Evolutionary conservation across 1,140 invertebrate species (phyloP).

Genomic region (Drosophila melanogaster): DNA sequence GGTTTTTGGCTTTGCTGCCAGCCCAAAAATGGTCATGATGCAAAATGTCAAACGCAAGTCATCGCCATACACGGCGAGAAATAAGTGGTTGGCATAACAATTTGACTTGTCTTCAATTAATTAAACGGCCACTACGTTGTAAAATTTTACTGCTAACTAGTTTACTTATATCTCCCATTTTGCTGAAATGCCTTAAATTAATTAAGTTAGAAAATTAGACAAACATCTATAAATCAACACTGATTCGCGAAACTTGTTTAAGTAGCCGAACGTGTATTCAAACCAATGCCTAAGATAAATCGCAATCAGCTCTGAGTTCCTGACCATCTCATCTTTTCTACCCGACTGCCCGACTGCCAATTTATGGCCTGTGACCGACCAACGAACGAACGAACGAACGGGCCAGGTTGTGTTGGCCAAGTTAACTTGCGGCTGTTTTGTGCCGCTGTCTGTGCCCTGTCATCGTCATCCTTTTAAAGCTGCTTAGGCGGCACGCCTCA

Average conservation of each 20-base stretch:
- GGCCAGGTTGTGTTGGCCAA: conserved; percentile 28
- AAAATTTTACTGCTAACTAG: too few species aligned
- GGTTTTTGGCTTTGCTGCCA: conserved; percentile 41
- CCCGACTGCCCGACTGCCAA: conserved; percentile 18
- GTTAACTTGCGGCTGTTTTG: conserved; percentile 22
- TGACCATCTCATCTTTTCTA: conserved; percentile 28
- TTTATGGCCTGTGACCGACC: conserved; percentile 44
- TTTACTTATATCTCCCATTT: too few species aligned
- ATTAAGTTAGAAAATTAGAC: conserved; percentile 33
- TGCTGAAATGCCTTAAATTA: conserved; percentile 16
- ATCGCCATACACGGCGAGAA: conserved; percentile 40
- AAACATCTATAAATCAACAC: conserved; percentile 17
- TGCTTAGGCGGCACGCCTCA: conserved; percentile 65
- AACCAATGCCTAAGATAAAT: conserved; percentile 35
- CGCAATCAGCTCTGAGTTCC: conserved; percentile 11
- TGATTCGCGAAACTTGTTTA: conserved; percentile 27
- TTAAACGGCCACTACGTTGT: neutral
- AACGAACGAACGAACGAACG: neutral
- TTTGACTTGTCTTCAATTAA: conserved; percentile 17
- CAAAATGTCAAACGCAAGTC: conserved; percentile 73
- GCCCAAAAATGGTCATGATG: conserved; percentile 65
- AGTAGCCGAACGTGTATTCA: conserved; percentile 32
- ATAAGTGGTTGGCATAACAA: conserved; percentile 5
- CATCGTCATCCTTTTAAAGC: conserved; percentile 72
- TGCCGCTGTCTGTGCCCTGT: conserved; percentile 45